A percentile compares a stretch with the other conserved stretches of the same genome.
Conservation (phyloP, 2,113 vertebrate genomes). For the Chiloscyllium plagiosum region DNA sequence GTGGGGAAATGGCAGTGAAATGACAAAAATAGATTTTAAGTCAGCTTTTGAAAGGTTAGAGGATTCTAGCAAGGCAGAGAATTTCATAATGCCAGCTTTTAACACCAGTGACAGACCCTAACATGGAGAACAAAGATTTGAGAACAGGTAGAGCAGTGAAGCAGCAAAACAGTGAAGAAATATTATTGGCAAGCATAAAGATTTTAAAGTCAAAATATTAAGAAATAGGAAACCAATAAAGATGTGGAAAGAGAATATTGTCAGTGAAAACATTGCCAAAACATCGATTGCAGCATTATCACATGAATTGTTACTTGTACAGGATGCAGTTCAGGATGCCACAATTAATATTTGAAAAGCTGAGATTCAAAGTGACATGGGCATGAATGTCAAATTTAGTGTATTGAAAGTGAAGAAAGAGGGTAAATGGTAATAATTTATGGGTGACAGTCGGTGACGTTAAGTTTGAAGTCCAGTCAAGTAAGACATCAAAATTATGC, state of each 20-base stretch:
- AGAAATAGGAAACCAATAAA: neutral
- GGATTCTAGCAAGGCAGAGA: neutral
- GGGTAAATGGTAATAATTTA: neutral
- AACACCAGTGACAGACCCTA: neutral
- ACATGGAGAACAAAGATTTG: neutral
- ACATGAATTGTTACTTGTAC: neutral
- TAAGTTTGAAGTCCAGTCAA: neutral
- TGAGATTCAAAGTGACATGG: neutral
- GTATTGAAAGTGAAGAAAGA: neutral
- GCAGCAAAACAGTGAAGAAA: neutral
- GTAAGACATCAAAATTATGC: neutral
- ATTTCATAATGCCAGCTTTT: neutral
- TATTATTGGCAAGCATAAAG: neutral
- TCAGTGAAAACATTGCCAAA: neutral
- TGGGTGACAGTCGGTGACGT: neutral
- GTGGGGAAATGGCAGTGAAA: neutral
- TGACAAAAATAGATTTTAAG: neutral
- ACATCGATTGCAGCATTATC: neutral
- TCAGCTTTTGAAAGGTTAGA: neutral
- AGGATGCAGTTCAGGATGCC: neutral
- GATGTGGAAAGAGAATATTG: neutral
- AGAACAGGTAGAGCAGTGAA: neutral
- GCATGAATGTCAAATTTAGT: neutral
- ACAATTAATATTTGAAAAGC: neutral
- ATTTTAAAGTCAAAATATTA: neutral